Percentiles rank a stretch among this genome's conserved stretches.
phyloP scores from a whole-genome alignment of 2,888 invertebrate species.

The Ectropis crepuscularia region DNA sequence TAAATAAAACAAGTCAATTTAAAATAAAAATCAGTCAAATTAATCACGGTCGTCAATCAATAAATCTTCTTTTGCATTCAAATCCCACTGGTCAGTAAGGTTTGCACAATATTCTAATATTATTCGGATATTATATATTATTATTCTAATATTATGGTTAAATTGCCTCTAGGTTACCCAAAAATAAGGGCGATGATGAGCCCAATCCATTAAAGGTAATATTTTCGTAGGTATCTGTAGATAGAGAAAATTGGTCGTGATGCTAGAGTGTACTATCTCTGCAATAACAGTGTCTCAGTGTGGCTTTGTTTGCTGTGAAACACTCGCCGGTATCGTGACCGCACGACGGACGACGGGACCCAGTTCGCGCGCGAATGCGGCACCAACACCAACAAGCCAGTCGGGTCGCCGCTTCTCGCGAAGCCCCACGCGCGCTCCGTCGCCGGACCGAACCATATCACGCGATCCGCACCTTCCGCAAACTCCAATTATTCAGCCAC shows the following conservation, averaged over 20 bases:
- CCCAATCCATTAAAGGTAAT: neutral
- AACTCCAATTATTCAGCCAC: conserved; percentile 53
- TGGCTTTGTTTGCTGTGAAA: conserved; percentile 58
- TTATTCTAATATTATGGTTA: too few relatives aligned
- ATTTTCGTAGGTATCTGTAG: neutral
- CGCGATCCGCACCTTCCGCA: conserved; percentile 51
- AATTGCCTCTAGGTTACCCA: neutral
- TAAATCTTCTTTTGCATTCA: too few relatives aligned
- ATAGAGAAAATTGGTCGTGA: neutral
- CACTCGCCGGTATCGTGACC: conserved; percentile 52
- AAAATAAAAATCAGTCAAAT: too few relatives aligned
- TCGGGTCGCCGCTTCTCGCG: conserved; percentile 61
- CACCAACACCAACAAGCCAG: conserved; percentile 35
- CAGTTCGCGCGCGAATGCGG: conserved; percentile 36
- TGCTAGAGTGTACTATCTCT: conserved; percentile 1
- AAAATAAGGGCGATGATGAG: neutral
- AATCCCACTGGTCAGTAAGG: too few relatives aligned
- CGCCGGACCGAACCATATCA: conserved; percentile 42
- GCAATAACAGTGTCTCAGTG: conserved; percentile 52
- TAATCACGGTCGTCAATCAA: too few relatives aligned
- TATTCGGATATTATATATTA: too few relatives aligned
- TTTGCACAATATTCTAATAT: too few relatives aligned
- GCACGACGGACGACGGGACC: conserved; percentile 46
- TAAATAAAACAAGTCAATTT: too few relatives aligned
- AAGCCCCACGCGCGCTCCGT: conserved; percentile 52